Percentiles rank a stretch among this genome's conserved stretches.
Conservation (phyloP, 2,797 vertebrate species). For the Anisognathus igniventris region DNA sequence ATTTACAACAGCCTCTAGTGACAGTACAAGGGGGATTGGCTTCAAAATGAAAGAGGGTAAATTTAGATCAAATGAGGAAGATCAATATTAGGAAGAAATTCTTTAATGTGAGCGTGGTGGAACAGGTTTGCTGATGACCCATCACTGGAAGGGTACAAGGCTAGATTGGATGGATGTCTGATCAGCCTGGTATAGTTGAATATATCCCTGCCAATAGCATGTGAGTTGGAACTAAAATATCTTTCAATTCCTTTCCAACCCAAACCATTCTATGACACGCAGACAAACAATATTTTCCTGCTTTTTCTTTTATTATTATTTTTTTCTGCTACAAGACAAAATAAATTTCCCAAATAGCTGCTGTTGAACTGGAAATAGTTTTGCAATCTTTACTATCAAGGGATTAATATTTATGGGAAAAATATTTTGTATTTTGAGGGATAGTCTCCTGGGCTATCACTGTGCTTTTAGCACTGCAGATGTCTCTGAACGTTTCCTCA, state of each 20-base stretch:
- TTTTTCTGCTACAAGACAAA: neutral
- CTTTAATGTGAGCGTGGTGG: neutral
- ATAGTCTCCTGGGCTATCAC: neutral
- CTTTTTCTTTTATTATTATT: neutral
- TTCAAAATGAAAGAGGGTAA: neutral
- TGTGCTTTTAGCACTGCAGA: conserved; percentile 44
- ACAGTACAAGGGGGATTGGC: neutral
- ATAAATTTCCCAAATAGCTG: neutral
- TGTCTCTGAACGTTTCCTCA: conserved; percentile 17
- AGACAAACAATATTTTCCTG: neutral
- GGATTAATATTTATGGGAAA: conserved; percentile 39
- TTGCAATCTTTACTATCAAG: neutral
- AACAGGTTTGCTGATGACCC: neutral
- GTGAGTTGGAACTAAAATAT: neutral
- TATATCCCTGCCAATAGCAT: neutral
- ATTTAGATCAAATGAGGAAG: neutral
- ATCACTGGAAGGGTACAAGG: neutral
- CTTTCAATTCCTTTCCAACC: neutral
- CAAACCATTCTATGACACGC: neutral
- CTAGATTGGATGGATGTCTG: neutral
- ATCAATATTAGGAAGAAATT: neutral
- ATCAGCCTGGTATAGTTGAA: neutral
- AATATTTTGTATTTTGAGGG: conserved; percentile 14
- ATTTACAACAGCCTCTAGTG: neutral
- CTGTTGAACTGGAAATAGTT: neutral